phyloP scores from a whole-genome alignment of 2,797 vertebrate genomes.

The Muraenolepis orangiensis region DNA sequence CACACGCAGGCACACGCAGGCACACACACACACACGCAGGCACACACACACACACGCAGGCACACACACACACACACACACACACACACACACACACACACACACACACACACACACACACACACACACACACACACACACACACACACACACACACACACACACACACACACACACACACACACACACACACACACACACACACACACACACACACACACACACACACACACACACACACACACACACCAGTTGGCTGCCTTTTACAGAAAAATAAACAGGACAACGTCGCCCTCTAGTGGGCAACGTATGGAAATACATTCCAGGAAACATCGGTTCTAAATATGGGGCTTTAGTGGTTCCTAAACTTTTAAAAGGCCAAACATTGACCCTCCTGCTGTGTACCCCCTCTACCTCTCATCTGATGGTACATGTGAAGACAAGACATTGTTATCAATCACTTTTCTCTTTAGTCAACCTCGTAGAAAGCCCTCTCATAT shows the following conservation, averaged over 20 bases:
- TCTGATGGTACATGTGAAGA: too few species aligned
- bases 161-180: slow-evolving; percentile 3
- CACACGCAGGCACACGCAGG: slow-evolving; percentile 8
- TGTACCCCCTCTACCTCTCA: too few species aligned
- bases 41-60: too few species aligned
- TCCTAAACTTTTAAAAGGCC: too few species aligned
- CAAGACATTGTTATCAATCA: too few species aligned
- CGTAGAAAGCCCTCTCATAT: too few species aligned
- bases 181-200: neutral
- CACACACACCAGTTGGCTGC: too few species aligned
- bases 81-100: neutral
- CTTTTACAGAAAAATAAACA: neutral
- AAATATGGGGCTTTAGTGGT: too few species aligned
- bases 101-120: slow-evolving; percentile 3
- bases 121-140: neutral
- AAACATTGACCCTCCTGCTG: too few species aligned
- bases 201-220: neutral
- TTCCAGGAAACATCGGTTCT: neutral
- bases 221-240: slow-evolving; percentile 3
- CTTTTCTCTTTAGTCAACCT: too few species aligned
- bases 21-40: neutral
- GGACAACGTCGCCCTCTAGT: slow-evolving; percentile 45
- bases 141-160: neutral
- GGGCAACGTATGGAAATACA: slow-evolving; percentile 30
- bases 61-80: slow-evolving; percentile 15